Base-by-base conservation (phyloP, 2,113 vertebrate genomes). In the Sciurus niger region DNA sequence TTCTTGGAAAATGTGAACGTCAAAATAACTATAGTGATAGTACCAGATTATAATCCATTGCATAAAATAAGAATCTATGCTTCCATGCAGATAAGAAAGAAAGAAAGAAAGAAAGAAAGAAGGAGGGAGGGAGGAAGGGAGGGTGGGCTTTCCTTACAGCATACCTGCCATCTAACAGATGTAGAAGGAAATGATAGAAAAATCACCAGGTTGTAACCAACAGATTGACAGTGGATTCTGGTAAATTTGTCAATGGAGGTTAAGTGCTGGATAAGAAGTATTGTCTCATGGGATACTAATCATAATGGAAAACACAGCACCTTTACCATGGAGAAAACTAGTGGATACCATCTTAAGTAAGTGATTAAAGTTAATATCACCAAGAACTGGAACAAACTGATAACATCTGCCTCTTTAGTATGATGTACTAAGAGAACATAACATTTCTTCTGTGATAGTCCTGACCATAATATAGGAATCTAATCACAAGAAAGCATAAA, bases 51-150 rank as follows among this genome's bases (percentile, higher is more conserved):
- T 24, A 90, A 76, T 32, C 51, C 10, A 53, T 0, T 65, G 40
- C 5, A 77, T 84, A 60, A 84, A 94, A 28, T 30, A 93, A 87
- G 73, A 91, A 93, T 82, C 72, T 34, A 77, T 10, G 37, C 46
- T 46, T 89, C 46, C 14, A 74, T 6, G 30, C n/a, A 63, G 51
- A 60, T 76, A 85, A 84, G 12, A 73, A 74, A 46, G 1, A 74
- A 46, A 55, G 6, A 77, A 16, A 13, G 8, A 22, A 43, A 74
- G 28, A 83, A 28, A 24, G 86, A 96, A 70, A 87, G 55, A 58
- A 17, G 30, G 86, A 96, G 72, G 84, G 55, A 58, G 6, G 7
- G 55, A 8, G 20, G 20, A 20, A 8, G 20, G 55, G 55, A 7
- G 17, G 55, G 20, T 6, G 2, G 55, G 32, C 40, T 74, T 43